Evolutionary conservation across 2,888 invertebrate genomes (phyloP).

Genomic region (Oscheius myriophilus): DNA sequence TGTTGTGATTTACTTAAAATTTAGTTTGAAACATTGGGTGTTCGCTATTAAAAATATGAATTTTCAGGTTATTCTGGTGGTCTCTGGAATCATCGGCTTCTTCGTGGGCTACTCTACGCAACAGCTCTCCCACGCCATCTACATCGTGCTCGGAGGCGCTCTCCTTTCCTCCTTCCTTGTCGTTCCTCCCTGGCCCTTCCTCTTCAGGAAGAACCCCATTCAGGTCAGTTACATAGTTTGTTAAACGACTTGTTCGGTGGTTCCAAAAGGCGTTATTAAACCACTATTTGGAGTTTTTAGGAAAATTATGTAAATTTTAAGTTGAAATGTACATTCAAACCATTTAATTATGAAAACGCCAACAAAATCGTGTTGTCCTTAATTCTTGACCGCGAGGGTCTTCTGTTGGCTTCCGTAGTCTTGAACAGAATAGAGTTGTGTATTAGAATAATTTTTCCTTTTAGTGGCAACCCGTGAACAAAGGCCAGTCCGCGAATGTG

Average conservation of each 20-base stretch:
- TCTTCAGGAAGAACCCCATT: slow-evolving; percentile 62
- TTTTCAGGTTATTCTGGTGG: slow-evolving; percentile 59
- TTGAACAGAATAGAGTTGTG: too few species aligned
- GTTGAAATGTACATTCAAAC: not conserved
- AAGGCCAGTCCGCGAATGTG: not conserved
- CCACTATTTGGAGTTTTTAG: too few species aligned
- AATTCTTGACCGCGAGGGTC: too few species aligned
- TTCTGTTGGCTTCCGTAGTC: too few species aligned
- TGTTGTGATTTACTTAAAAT: too few species aligned
- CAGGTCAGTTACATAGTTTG: slow-evolving; percentile 39
- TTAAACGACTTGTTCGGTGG: too few species aligned
- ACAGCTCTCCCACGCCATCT: slow-evolving; percentile 55
- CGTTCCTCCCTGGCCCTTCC: slow-evolving; percentile 67
- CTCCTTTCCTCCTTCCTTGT: slow-evolving; percentile 60
- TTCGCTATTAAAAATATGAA: too few species aligned
- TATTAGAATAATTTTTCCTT: not conserved
- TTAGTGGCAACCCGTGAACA: slow-evolving; percentile 37
- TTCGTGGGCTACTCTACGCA: slow-evolving; percentile 61
- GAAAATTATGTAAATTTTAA: slow-evolving; percentile 9
- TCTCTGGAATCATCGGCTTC: slow-evolving; percentile 66
- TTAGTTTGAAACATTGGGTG: not conserved
- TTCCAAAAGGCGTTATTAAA: too few species aligned
- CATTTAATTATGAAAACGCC: too few species aligned
- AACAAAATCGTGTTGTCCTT: too few species aligned
- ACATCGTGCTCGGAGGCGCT: slow-evolving; percentile 55